Percentiles rank a stretch among this genome's conserved stretches.
These are phyloP conservation scores for Gari tellinella DNA, from an alignment of 2,888 invertebrate genomes.

Conservation along the genomic window DNA sequence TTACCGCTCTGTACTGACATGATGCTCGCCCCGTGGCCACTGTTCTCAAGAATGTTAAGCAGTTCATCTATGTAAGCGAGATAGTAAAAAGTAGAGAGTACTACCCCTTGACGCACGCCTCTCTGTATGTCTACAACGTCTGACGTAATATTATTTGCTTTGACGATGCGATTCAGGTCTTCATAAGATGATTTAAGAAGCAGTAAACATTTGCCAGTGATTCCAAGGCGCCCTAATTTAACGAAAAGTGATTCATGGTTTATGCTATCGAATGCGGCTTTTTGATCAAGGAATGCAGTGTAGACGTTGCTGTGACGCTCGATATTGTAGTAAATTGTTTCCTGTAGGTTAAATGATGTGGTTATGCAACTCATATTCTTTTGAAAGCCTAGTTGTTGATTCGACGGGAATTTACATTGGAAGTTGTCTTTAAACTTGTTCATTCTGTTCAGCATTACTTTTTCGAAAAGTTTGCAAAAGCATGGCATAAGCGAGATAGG, in stretches of 20 bases:
- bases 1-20: no score
- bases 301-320: background rate
- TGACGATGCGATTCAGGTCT: no score
- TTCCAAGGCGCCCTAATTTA: background rate
- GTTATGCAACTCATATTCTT: no score
- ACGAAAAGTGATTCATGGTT: no score
- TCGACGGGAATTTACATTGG: no score
- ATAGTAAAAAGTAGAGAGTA: background rate
- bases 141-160: no score
- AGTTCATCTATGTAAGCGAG: background rate
- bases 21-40: background rate
- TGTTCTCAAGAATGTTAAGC: background rate
- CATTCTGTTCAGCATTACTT: no score
- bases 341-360: conserved; percentile 8
- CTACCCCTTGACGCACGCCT: background rate
- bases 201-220: no score
- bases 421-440: no score
- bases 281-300: background rate
- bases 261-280: background rate
- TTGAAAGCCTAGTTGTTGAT: conserved; percentile 7
- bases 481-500: no score
- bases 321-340: conserved; percentile 3
- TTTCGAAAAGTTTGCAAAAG: no score
- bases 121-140: background rate
- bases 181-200: no score